Evolutionary conservation across 2,113 vertebrate genomes (phyloP), one percentile per base, ranked within the genome.

Genomic region (Calypte anna): DNA sequence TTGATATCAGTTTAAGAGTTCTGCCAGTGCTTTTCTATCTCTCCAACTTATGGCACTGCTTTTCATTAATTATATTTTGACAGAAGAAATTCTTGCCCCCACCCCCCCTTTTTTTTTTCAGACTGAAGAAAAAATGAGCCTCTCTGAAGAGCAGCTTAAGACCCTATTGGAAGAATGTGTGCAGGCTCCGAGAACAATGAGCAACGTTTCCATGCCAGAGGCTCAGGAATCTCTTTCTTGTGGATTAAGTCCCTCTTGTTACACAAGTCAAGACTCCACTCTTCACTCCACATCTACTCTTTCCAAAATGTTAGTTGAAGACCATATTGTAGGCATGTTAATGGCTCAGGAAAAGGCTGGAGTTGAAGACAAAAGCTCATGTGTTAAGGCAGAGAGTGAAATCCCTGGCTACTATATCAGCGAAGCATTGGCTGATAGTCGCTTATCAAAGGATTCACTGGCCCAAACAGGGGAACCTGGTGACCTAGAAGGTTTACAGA

Each of bases 121-220:
- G 98, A 38, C 95, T 87, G 94, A 96, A 63, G 88, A 95, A 94
- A 79, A 96, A 83, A 93, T 1, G 25, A 53, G 88, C 94, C 94
- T 98, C 87, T 98, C 98, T 89, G 96, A 98, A 96, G 95, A 96
- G 73, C 97, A 97, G 88, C 92, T 98, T 91, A 97, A 95, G 72
- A 94, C 82, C 95, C 97, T 98, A 95, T 92, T 98, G 96, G 97
- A 97, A 82, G 96, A 96, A 93, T 98, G 97, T 82, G 86, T 95
- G 53, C 93, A 90, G 77, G 40, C 89, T 88, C 92, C 82, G 96
- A 97, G 94, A 90, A 93, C 96, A 93, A 87, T 83, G 58, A 67
- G 79, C 57, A 81, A 74, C 80, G 91, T 96, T 96, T 50, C 93
- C 90, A 90, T 95, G 96, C 91, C 95, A 95, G 67, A 95, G 93